Evolutionary conservation across 2,888 invertebrate genomes (phyloP).

Genomic region (Dendrolimus houi): DNA sequence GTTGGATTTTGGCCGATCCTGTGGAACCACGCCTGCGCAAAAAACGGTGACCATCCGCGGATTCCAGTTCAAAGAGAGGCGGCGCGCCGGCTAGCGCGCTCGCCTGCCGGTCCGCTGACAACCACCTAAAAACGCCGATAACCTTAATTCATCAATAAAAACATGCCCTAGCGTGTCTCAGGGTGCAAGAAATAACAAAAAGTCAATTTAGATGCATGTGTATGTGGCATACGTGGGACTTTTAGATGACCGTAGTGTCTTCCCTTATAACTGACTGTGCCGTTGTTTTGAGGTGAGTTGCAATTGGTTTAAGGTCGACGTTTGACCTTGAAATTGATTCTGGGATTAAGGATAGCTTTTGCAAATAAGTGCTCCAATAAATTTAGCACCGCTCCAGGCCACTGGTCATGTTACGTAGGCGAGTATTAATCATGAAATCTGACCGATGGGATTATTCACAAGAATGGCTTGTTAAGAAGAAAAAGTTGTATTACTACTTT

Average conservation of each 20-base stretch:
- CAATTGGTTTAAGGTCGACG: constrained; percentile 47
- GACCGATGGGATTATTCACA: too few relatives aligned
- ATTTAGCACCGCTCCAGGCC: too few relatives aligned
- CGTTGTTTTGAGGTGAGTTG: constrained; percentile 66
- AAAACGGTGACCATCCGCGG: constrained; percentile 40
- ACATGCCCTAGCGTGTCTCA: constrained; percentile 35
- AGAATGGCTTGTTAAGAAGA: too few relatives aligned
- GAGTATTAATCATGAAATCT: too few relatives aligned
- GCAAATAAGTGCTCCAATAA: too few relatives aligned
- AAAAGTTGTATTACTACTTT: too few relatives aligned
- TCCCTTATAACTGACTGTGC: constrained; percentile 39
- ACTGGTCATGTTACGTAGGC: too few relatives aligned
- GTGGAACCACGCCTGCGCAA: constrained; percentile 60
- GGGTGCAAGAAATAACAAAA: constrained; percentile 12
- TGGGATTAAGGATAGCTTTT: neutral
- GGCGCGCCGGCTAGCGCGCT: constrained; percentile 75
- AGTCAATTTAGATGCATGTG: constrained; percentile 51
- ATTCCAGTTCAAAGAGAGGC: constrained; percentile 61
- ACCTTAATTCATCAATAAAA: constrained; percentile 56
- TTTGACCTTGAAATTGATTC: constrained; percentile 37
- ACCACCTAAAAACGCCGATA: constrained; percentile 50
- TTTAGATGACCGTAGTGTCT: constrained; percentile 51
- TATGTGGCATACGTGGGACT: constrained; percentile 27
- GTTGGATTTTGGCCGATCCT: constrained; percentile 70
- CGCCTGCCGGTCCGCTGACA: constrained; percentile 68